These are phyloP conservation scores for Apistogramma diplotaenia DNA, from an alignment of 2,113 vertebrate genomes.

Conservation along the genomic window DNA sequence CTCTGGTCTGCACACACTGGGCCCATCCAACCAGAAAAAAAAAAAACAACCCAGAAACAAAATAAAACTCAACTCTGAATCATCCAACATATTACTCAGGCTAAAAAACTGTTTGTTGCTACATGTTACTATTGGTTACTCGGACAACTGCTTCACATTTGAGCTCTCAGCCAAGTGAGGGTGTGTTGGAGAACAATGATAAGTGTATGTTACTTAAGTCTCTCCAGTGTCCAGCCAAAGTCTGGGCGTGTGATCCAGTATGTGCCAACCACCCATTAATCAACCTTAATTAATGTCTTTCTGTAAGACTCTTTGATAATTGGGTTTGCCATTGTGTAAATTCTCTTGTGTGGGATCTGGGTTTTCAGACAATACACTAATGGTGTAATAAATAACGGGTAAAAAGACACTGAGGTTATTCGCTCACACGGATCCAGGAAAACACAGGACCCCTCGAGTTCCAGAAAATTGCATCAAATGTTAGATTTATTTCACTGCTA, in stretches of 20 bases:
- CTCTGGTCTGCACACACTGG: neutral
- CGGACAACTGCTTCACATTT: conserved; percentile 40
- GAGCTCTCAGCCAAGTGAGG: conserved; percentile 17
- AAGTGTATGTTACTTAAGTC: conserved; percentile 5
- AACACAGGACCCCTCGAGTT: neutral
- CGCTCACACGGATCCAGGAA: neutral
- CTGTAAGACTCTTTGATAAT: neutral
- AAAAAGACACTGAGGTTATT: neutral
- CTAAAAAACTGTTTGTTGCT: conserved; percentile 63
- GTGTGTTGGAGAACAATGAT: conserved; percentile 27
- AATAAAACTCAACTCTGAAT: conserved; percentile 18
- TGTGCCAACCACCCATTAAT: conserved; percentile 5
- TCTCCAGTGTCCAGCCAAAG: neutral
- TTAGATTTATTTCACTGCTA: neutral
- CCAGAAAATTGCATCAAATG: neutral
- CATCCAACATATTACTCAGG: conserved; percentile 57
- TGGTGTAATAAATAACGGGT: conserved; percentile 1
- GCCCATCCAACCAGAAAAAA: neutral
- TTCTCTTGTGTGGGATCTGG: neutral
- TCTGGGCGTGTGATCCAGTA: neutral
- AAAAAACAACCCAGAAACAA: neutral
- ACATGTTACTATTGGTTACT: conserved; percentile 58
- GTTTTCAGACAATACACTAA: neutral
- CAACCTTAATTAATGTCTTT: neutral
- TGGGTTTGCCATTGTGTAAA: neutral